These are phyloP conservation scores for Reticulitermes speratus DNA, from an alignment of 1,140 invertebrate genomes.

Conservation along the genomic window DNA sequence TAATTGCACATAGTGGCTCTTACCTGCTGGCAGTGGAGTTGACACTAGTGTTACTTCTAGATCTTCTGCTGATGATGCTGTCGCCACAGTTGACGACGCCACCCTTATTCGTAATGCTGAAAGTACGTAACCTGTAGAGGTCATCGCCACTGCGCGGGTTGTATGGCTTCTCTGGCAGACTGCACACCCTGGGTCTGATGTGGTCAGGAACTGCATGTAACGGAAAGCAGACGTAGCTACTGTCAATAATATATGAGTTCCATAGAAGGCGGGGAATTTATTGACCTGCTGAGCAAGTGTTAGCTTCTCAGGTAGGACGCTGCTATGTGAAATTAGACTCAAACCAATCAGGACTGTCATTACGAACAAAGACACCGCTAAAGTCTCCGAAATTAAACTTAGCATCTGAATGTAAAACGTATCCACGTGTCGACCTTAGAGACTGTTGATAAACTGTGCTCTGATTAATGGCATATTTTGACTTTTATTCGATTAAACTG, in stretches of 20 bases:
- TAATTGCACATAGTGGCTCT: conserved; percentile 33
- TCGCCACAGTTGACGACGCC: conserved; percentile 88
- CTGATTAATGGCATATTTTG: no score
- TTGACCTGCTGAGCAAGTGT: no score
- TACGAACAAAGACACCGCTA: no score
- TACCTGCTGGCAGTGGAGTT: conserved; percentile 78
- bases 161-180: conserved; percentile 77
- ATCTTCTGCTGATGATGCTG: conserved; percentile 77
- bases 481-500: no score
- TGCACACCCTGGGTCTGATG: conserved; percentile 77
- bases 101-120: conserved; percentile 84
- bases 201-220: conserved; percentile 70
- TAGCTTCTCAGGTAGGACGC: no score
- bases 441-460: no score
- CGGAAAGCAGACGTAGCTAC: conserved; percentile 31
- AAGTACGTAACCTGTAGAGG: conserved; percentile 81
- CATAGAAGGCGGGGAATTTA: no score
- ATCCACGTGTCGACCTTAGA: no score
- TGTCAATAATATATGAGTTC: conserved; percentile 1
- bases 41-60: conserved; percentile 78
- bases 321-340: no score
- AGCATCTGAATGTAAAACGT: no score
- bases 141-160: conserved; percentile 74
- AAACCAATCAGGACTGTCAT: no score
- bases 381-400: no score